These are phyloP conservation scores for Pseudobourletiella spinata DNA, from an alignment of 1,140 invertebrate species.

Conservation along the genomic window DNA sequence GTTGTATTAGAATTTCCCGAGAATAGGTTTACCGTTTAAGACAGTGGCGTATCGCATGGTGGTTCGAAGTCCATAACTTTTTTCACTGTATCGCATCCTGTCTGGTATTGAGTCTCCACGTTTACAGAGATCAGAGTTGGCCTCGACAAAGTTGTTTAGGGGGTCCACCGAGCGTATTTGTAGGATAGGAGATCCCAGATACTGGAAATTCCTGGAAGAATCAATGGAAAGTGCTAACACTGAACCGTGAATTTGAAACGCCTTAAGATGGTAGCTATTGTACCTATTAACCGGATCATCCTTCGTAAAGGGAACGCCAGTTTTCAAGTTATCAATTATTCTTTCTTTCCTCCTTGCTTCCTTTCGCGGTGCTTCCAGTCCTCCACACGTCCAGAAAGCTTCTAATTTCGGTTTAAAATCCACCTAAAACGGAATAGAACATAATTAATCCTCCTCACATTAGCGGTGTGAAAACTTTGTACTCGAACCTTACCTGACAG, in stretches of 20 bases:
- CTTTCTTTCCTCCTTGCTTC: not conserved
- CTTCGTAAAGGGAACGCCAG: not conserved
- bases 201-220: slow-evolving; percentile 49
- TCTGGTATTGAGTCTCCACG: slow-evolving; percentile 48
- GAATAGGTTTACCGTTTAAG: slow-evolving; percentile 55
- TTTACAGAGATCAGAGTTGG: slow-evolving; percentile 44
- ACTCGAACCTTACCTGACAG: not conserved
- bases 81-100: slow-evolving; percentile 49
- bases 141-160: slow-evolving; percentile 51
- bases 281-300: not conserved
- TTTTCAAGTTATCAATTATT: too few relatives aligned
- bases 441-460: not conserved
- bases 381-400: slow-evolving; percentile 68
- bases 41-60: slow-evolving; percentile 54
- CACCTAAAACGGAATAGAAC: slow-evolving; percentile 42
- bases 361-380: slow-evolving; percentile 47
- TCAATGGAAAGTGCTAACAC: slow-evolving; percentile 1
- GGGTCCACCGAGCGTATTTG: slow-evolving; percentile 55
- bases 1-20: slow-evolving; percentile 5
- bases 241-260: not conserved
- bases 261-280: not conserved
- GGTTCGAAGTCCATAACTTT: slow-evolving; percentile 46
- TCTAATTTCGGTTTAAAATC: slow-evolving; percentile 65
- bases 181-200: slow-evolving; percentile 52
- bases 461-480: not conserved